These are phyloP conservation scores for Physella acuta DNA, from an alignment of 1,140 invertebrate species.

Conservation along the genomic window DNA sequence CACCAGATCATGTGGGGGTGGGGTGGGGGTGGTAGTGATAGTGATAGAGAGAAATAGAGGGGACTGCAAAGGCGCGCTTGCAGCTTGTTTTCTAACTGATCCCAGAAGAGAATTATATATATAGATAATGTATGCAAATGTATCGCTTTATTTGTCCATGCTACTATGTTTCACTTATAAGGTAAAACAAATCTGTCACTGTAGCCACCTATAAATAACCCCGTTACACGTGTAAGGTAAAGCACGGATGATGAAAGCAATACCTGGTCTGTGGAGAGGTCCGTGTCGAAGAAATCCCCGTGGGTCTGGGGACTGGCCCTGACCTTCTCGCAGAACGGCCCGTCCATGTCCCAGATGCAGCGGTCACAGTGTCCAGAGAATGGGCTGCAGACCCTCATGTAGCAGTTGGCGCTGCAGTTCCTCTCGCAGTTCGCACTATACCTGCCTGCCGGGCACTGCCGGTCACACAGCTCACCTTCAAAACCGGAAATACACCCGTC, in stretches of 20 bases:
- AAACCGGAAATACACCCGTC: constrained; percentile 11
- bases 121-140: too few relatives aligned
- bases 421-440: neutral
- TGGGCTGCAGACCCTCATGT: neutral
- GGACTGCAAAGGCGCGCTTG: too few relatives aligned
- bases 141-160: too few relatives aligned
- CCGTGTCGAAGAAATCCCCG: neutral
- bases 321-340: neutral
- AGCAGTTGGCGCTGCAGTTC: constrained; percentile 16
- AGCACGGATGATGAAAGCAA: neutral
- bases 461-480: neutral
- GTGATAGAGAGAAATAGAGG: too few relatives aligned
- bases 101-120: too few relatives aligned
- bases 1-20: too few relatives aligned
- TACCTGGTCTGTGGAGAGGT: neutral
- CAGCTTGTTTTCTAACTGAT: too few relatives aligned
- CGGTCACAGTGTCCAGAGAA: constrained; percentile 10
- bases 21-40: too few relatives aligned
- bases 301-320: neutral
- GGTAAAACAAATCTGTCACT: neutral
- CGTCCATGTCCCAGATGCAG: neutral
- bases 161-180: too few relatives aligned
- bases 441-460: neutral
- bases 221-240: neutral
- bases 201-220: neutral